Evolutionary conservation across 1,140 invertebrate genomes (phyloP), one percentile per base, ranked within the genome.

Genomic region (Lysiphlebus fabarum): DNA sequence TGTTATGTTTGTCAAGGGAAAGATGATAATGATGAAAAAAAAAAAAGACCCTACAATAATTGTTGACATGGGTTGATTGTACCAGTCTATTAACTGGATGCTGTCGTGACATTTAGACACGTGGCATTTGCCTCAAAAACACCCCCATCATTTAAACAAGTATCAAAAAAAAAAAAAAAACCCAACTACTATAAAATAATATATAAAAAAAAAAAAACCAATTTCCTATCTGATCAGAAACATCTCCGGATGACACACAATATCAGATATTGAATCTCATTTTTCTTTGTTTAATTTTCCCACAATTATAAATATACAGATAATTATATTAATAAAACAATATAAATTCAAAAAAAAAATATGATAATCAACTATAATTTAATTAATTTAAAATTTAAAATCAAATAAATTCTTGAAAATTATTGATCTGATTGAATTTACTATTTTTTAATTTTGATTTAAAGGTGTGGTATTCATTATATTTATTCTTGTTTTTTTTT

Each of bases 181-280:
- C 17, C 17, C 17, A n/a, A n/a, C n/a, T n/a, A 2, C 17, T 26
- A 26, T 26, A 26, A 26, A 26, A 26, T 26, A 26, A 26, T 2
- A 4, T 2, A 4, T 26, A 26, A 26, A 26, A 26, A 26, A 17
- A 17, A 17, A 26, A 26, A 26, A 26, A 26, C 17, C 72, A 77
- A 75, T 77, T 75, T 75, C 72, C 73, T 75, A 72, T 70, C 69
- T 49, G 51, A 61, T 61, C 62, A 67, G n/a, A n/a, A n/a, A n/a
- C 63, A 70, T 70, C 72, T 68, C 65, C 67, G 47, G 47, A 38
- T 41, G 37, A 17, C 14, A 63, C 36, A 38, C 3, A 56, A 37
- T 43, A 56, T 41, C 53, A 50, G n/a, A 47, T 11, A 44, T 41
- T 5, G 45, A 36, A 54, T 59, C 54, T 43, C 49, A 26, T 34